These are phyloP conservation scores for Nephrotoma appendiculata DNA, from an alignment of 2,888 invertebrate species.

Conservation along the genomic window DNA sequence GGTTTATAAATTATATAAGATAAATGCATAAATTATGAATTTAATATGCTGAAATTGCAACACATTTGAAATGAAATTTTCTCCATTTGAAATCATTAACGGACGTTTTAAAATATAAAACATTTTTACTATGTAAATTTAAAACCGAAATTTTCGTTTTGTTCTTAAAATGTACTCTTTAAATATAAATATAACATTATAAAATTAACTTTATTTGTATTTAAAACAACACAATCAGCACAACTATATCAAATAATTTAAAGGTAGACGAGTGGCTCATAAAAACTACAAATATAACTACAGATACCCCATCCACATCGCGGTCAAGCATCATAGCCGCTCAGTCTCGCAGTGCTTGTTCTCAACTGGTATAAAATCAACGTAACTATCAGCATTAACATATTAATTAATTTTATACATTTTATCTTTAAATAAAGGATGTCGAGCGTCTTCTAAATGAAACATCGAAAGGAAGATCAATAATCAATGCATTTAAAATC, in stretches of 20 bases:
- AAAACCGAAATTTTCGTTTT: too few relatives aligned
- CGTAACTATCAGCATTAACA: not conserved
- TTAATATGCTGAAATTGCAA: too few relatives aligned
- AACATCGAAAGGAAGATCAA: not conserved
- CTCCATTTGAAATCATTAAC: too few relatives aligned
- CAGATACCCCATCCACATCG: not conserved
- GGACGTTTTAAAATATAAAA: too few relatives aligned
- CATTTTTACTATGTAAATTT: too few relatives aligned
- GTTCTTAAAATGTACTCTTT: too few relatives aligned
- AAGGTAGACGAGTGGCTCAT: not conserved
- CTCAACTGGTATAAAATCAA: not conserved
- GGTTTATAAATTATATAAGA: too few relatives aligned
- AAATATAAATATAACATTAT: too few relatives aligned
- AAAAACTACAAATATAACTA: not conserved
- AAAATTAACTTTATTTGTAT: too few relatives aligned
- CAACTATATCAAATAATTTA: not conserved
- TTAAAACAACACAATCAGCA: too few relatives aligned
- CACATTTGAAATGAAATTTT: too few relatives aligned
- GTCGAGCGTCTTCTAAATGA: not conserved
- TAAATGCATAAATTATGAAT: too few relatives aligned
- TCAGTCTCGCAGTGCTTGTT: not conserved
- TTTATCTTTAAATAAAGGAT: not conserved
- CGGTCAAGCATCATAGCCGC: not conserved
- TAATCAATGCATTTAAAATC: not conserved
- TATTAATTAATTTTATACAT: not conserved